These are phyloP conservation scores for Cyprinus carpio DNA, from an alignment of 2,113 vertebrate species.

Conservation along the genomic window DNA sequence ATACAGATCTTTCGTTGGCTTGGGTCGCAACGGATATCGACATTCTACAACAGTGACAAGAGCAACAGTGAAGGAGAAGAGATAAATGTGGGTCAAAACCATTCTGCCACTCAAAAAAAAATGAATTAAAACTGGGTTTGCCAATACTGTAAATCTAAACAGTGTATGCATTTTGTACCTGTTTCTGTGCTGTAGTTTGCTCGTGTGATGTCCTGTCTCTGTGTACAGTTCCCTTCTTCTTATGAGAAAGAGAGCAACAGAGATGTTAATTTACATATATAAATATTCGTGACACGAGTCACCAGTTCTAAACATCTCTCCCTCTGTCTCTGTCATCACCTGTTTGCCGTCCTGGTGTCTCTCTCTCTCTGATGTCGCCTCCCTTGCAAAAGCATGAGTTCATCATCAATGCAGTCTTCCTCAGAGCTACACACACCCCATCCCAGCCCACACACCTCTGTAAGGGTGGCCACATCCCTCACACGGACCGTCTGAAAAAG, in stretches of 20 bases:
- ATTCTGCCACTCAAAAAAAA: neutral
- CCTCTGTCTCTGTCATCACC: neutral
- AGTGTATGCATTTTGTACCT: neutral
- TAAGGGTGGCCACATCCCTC: constrained; percentile 46
- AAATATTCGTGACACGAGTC: no score
- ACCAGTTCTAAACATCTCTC: neutral
- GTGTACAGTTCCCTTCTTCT: constrained; percentile 17
- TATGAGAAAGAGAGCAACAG: neutral
- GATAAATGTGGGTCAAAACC: neutral
- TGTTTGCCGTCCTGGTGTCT: neutral
- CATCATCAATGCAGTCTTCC: constrained; percentile 37
- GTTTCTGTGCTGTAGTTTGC: constrained; percentile 35
- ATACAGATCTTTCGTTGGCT: constrained; percentile 51
- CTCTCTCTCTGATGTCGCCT: constrained; percentile 26
- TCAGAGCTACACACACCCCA: constrained; percentile 39
- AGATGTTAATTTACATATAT: no score
- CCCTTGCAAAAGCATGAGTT: constrained; percentile 40
- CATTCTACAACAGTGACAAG: neutral
- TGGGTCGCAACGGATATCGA: constrained; percentile 42
- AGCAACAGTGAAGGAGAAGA: neutral
- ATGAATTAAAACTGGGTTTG: neutral
- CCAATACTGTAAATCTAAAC: neutral
- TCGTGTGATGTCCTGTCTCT: neutral
- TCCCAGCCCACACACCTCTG: constrained; percentile 36
- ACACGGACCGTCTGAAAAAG: constrained; percentile 23